Conservation (phyloP, 2,888 invertebrate species). For the Chymomyza caudatula region DNA sequence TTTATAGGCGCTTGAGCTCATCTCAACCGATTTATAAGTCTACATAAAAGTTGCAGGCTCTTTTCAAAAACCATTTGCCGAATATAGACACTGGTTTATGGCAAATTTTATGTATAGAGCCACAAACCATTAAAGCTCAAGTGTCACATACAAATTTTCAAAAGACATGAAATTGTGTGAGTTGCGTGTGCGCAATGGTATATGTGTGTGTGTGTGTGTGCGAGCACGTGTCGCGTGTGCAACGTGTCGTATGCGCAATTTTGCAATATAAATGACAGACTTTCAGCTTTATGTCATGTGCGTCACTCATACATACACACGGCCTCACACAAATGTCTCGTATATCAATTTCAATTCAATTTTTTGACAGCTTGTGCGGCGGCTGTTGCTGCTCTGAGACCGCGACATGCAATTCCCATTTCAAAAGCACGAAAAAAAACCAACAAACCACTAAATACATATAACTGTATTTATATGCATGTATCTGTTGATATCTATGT, state of each 20-base stretch:
- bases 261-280: conserved; percentile 61
- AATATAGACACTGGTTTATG: conserved; percentile 18
- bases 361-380: conserved; percentile 48
- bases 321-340: conserved; percentile 39
- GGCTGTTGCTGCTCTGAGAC: conserved; percentile 19
- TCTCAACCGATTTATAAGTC: not conserved
- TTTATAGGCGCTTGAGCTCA: conserved; percentile 53
- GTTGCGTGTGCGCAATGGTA: conserved; percentile 5
- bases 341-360: conserved; percentile 70
- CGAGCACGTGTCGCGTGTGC: not conserved
- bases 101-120: conserved; percentile 50
- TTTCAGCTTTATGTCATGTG: conserved; percentile 57
- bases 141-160: conserved; percentile 66
- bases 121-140: conserved; percentile 63
- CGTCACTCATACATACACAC: not conserved
- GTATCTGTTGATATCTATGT: not conserved
- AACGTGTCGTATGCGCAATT: conserved; percentile 66
- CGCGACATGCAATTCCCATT: conserved; percentile 30
- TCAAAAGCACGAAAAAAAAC: conserved; percentile 10
- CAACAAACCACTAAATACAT: not conserved
- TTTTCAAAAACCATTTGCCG: conserved; percentile 47
- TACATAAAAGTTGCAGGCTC: not conserved
- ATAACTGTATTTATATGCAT: not conserved
- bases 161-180: conserved; percentile 69
- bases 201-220: too few relatives aligned